These are phyloP conservation scores for Triplophysa siluroides DNA, from an alignment of 2,113 vertebrate genomes.

Conservation along the genomic window DNA sequence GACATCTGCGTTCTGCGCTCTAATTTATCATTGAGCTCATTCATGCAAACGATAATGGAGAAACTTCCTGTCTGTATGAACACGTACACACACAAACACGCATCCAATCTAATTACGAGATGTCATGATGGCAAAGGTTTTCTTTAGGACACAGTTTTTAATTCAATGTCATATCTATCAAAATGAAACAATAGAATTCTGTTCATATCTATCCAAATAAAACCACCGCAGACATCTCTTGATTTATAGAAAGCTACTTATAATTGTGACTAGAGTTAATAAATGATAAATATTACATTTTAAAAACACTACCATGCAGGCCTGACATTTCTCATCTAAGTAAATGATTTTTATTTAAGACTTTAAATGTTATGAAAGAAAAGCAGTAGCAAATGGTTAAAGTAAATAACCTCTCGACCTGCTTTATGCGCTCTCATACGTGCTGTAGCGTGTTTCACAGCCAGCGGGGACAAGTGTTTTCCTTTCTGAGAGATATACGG, in stretches of 20 bases:
- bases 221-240: background rate
- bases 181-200: no score
- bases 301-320: no score
- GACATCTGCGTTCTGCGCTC: background rate
- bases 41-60: conserved; percentile 13
- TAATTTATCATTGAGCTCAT: conserved; percentile 27
- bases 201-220: no score
- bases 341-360: no score
- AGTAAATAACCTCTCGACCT: conserved; percentile 22
- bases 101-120: background rate
- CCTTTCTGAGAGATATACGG: background rate
- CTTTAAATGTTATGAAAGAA: no score
- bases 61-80: background rate
- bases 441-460: background rate
- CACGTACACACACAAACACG: conserved; percentile 6
- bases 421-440: background rate
- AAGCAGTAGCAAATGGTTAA: background rate
- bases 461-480: background rate
- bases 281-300: no score
- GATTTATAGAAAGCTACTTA: background rate
- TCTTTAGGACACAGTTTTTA: background rate
- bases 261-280: no score
- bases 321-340: no score
- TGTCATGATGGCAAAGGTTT: background rate
- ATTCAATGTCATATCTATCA: no score